Conservation (phyloP, 2,113 vertebrate genomes). For the Boulengeromyrus knoepffleri region DNA sequence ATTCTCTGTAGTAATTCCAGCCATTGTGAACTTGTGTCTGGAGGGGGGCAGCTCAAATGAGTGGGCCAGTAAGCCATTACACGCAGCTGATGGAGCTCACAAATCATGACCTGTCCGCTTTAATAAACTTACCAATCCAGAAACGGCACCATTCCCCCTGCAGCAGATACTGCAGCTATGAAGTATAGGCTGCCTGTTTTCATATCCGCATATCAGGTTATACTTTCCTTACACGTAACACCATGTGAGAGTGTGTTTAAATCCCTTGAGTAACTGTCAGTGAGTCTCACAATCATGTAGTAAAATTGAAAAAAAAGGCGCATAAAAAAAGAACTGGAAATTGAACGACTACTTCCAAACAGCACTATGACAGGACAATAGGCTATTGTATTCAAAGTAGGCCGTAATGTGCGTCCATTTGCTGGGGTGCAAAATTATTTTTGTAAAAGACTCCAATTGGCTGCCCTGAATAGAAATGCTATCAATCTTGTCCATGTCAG, state of each 20-base stretch:
- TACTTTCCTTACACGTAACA: background rate
- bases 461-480: conserved; percentile 71
- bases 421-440: conserved; percentile 89
- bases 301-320: background rate
- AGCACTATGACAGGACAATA: background rate
- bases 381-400: conserved; percentile 41
- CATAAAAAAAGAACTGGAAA: background rate
- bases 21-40: conserved; percentile 16
- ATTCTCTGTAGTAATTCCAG: conserved; percentile 6
- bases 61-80: conserved; percentile 40
- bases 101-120: conserved; percentile 47
- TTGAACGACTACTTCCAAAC: background rate
- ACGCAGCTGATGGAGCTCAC: conserved; percentile 32
- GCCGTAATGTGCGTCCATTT: conserved; percentile 66
- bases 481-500: conserved; percentile 73
- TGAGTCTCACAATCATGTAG: background rate
- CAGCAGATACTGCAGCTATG: background rate
- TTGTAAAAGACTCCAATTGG: conserved; percentile 89
- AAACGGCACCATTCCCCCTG: background rate
- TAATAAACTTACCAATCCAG: conserved; percentile 35
- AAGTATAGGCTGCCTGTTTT: background rate
- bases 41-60: conserved; percentile 41
- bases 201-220: background rate
- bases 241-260: background rate
- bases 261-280: background rate